A percentile compares a stretch with the other conserved stretches of the same genome.
These are phyloP conservation scores for Monochamus alternatus DNA, from an alignment of 2,888 invertebrate genomes.

Conservation along the genomic window DNA sequence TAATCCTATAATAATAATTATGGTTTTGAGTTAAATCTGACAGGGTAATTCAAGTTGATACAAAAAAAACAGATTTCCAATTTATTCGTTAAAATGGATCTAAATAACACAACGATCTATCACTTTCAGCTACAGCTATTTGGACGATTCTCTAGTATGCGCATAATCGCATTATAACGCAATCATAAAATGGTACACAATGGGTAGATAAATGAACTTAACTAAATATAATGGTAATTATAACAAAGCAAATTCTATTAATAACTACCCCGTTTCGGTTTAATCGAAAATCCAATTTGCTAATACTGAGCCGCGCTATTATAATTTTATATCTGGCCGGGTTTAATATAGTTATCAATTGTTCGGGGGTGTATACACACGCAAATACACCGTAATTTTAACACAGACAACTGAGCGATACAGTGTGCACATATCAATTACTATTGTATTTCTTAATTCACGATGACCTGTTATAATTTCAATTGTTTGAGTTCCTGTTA, in stretches of 20 bases:
- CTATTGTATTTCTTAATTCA: too few relatives aligned
- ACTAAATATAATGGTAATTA: slow-evolving; percentile 7
- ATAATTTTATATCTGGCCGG: not conserved
- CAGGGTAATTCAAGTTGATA: too few relatives aligned
- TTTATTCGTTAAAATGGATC: too few relatives aligned
- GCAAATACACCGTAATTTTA: not conserved
- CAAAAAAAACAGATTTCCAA: too few relatives aligned
- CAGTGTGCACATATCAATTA: too few relatives aligned
- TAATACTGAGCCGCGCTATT: not conserved
- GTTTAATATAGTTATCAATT: not conserved
- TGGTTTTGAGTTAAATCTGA: too few relatives aligned
- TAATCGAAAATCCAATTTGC: slow-evolving; percentile 4
- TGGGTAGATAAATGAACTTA: slow-evolving; percentile 4
- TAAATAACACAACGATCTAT: not conserved
- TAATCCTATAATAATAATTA: too few relatives aligned
- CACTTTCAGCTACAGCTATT: not conserved
- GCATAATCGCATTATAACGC: slow-evolving; percentile 8
- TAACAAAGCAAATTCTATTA: slow-evolving; percentile 12
- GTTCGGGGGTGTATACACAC: not conserved
- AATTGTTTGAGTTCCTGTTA: too few relatives aligned
- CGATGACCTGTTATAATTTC: too few relatives aligned
- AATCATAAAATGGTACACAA: slow-evolving; percentile 10
- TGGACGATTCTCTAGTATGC: not conserved
- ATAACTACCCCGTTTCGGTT: slow-evolving; percentile 6
- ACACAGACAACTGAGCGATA: not conserved